Base-by-base conservation (phyloP, 2,797 vertebrate genomes). In the Chanos chanos region DNA sequence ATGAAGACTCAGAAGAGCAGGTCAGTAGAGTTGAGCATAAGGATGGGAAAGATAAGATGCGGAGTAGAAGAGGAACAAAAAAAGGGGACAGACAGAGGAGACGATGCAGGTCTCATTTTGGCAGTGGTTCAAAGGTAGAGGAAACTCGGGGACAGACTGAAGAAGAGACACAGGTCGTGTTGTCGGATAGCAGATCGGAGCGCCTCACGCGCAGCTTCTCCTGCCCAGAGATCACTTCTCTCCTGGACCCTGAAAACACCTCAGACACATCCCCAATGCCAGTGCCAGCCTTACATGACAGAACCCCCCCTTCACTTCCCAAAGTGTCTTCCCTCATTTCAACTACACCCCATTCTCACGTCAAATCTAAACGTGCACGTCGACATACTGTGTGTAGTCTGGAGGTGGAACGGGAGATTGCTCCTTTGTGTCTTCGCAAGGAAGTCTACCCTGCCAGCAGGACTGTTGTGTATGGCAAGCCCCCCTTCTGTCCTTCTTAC, bases 361-460 rank as follows among this genome's bases (percentile, higher is more conserved):
- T 70, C 22, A 69, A 70, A 4, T 15, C 60, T 12, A 83, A 69
- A 0, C 85, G 89, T 0, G 71, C 89, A 3, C 91, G 92, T 4
- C 83, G 93, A 0, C 92, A 95, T 81, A 95, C 93, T 0, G 90
- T 94, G 64, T 89, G 89, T 67, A 92, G 90, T 8, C 52, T 90
- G 40, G 93, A 95, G 71, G 85, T 91, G 61, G 90, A 86, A 76
- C 64, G 90, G 36, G 89, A 90, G 77, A 83, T 92, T 0, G 87
- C 86, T 7, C 90, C 90, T 0, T 50, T 89, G 66, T 94, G 93
- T 66, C 87, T 94, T 6, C 90, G 92, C 27, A 94, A 94, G 77
- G 93, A 95, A 76, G 91, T 95, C 71, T 93, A 92, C 74, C 93
- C 93, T 0, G 66, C 84, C 36, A 73, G 81, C 4, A 77, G 85